Evolutionary conservation across 1,140 invertebrate genomes (phyloP), one percentile per base, ranked within the genome.

Genomic region (Drosophila tsacasi): DNA sequence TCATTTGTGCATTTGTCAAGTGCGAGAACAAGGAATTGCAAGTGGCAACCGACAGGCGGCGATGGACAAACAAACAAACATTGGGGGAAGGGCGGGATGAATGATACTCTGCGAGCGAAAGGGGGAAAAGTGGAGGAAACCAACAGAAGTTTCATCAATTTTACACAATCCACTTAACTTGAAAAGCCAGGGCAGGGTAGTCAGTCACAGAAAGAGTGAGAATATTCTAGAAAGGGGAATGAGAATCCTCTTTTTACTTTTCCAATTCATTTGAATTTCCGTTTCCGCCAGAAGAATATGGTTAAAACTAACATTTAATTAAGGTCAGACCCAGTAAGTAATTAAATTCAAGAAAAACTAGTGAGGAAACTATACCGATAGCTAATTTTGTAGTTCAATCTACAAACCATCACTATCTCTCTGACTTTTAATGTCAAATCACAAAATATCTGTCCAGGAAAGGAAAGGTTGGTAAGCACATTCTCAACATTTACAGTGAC

Each of bases 1-100:
- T 82, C 75, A 79, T 82, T 79, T 79, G 82, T 73, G 77, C 81
- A 76, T 85, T 84, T 85, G 79, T 86, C 79, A 86, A 78, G 55
- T 62, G 65, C 52, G 61, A 79, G 40, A 71, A 71, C 42, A 54
- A 64, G 50, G 73, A 82, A 79, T 76, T 64, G 83, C 68, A 79
- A 85, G 62, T 85, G 82, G 78, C 80, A 75, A 44, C 68, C 66
- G 82, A 63, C 68, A 74, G 71, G 40, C 67, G 60, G 37, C 47
- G 61, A 76, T 67, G 65, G 62, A 21, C 72, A 47, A 76, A 49
- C 46, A 47, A 67, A 60, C 63, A 61, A 49, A 64, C 73, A 42
- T 42, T 27, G 72, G 42, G 50, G 57, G 17, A 54, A 47, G 15
- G 15, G 15, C 21, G 32, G 15, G 23, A n/a, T 39, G 54, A 7